These are phyloP conservation scores for Campylomormyrus tamandua DNA, from an alignment of 2,113 vertebrate genomes.

Conservation along the genomic window DNA sequence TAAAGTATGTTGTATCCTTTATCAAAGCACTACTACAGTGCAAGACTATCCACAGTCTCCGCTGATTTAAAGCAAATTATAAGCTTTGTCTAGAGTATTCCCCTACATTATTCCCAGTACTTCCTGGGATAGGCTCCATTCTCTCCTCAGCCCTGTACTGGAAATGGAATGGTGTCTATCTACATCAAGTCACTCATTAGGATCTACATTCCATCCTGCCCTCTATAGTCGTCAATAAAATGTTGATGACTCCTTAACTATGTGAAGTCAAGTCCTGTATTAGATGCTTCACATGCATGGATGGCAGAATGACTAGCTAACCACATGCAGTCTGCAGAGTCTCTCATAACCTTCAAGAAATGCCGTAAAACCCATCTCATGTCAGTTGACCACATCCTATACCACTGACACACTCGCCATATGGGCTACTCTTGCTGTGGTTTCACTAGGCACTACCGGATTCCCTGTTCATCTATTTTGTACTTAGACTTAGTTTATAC, in stretches of 20 bases:
- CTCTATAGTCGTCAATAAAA: background rate
- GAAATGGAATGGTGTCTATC: background rate
- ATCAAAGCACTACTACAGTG: background rate
- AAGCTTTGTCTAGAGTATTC: background rate
- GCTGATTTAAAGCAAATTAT: background rate
- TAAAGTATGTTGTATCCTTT: background rate
- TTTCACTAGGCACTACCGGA: background rate
- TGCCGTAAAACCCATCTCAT: background rate
- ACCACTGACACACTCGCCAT: background rate
- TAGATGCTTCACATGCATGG: background rate
- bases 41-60: background rate
- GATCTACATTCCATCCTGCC: background rate
- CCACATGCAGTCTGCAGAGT: background rate
- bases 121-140: background rate
- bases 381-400: background rate
- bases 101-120: background rate
- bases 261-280: background rate
- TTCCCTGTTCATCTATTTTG: background rate
- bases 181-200: background rate
- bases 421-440: background rate
- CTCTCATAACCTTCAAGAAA: background rate
- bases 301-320: background rate
- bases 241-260: background rate
- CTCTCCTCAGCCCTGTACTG: background rate
- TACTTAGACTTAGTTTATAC: background rate